phyloP scores from a whole-genome alignment of 2,113 vertebrate genomes.

The Labeo catla region DNA sequence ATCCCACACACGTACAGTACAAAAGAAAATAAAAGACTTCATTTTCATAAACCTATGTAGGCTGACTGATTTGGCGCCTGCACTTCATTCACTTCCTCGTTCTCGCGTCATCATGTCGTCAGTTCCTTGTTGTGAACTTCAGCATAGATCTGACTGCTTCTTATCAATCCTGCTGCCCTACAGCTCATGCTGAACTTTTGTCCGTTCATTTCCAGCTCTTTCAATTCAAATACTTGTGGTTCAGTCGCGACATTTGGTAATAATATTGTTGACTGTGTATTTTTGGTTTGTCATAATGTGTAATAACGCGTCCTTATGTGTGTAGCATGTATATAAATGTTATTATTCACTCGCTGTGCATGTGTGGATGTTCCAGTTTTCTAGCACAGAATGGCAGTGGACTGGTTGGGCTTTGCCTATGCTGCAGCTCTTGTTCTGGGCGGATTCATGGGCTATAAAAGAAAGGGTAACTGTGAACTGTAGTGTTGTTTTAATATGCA shows the following conservation, averaged over 20 bases:
- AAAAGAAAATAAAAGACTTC: not conserved
- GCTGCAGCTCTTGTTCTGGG: constrained; percentile 83
- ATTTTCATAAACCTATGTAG: not conserved
- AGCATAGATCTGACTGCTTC: not conserved
- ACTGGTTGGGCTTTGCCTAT: constrained; percentile 91
- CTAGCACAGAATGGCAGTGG: constrained; percentile 66
- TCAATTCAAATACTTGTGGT: not conserved
- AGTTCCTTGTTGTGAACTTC: constrained; percentile 12
- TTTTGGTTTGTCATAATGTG: not conserved
- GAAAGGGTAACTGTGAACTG: constrained; percentile 78
- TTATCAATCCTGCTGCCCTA: not conserved
- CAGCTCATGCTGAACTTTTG: not conserved
- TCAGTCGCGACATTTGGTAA: not conserved
- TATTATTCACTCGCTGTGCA: too few species aligned
- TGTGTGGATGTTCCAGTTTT: not conserved
- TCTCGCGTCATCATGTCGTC: not conserved
- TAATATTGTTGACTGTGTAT: not conserved
- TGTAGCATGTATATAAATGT: not conserved
- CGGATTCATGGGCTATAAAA: constrained; percentile 86
- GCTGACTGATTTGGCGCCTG: not conserved
- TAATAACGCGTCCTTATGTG: not conserved
- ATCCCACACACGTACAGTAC: not conserved
- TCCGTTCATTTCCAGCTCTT: not conserved
- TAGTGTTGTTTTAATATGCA: constrained; percentile 52
- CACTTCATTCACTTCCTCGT: not conserved